phyloP scores from a whole-genome alignment of 2,113 vertebrate species.

The Trachemys scripta region DNA sequence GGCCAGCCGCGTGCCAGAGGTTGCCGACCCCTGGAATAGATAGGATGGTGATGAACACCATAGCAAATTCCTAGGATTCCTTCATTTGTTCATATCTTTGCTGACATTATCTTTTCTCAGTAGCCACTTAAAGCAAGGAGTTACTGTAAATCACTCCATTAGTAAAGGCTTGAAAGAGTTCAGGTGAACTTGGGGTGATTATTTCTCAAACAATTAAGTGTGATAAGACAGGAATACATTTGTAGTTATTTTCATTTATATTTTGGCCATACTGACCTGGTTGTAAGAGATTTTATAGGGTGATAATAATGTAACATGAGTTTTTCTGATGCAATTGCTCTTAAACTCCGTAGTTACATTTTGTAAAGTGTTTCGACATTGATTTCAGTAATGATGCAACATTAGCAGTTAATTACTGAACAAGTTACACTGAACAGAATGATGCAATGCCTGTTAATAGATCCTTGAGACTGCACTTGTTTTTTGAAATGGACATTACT shows the following conservation, averaged over 20 bases:
- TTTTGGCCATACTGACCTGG: background rate
- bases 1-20: no score
- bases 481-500: background rate
- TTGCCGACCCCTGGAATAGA: no score
- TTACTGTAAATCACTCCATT: background rate
- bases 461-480: background rate
- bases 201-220: background rate
- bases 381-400: conserved; percentile 53
- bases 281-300: background rate
- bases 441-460: conserved; percentile 24
- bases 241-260: background rate
- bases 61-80: no score
- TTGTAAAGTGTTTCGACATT: conserved; percentile 30
- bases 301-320: background rate
- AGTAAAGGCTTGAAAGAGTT: background rate
- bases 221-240: background rate
- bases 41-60: no score
- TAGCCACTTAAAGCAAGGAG: no score
- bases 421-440: background rate
- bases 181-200: background rate
- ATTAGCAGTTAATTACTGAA: conserved; percentile 13
- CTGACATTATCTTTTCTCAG: no score
- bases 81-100: no score
- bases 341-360: background rate
- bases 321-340: conserved; percentile 10